Evolutionary conservation across 2,888 invertebrate genomes (phyloP).

Genomic region (Lithophane socia): DNA sequence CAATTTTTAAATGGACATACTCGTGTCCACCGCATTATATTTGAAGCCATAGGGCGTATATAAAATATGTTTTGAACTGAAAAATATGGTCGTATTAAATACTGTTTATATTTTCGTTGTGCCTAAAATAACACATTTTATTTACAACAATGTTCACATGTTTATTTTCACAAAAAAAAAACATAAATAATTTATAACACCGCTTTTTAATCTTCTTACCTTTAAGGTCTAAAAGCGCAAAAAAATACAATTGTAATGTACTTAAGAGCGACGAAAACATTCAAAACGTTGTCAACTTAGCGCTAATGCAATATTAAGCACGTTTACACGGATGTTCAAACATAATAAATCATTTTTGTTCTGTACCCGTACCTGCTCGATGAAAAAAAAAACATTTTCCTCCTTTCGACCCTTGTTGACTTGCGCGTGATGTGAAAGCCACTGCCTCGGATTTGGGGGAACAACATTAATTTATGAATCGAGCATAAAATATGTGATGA

Average conservation of each 20-base stretch:
- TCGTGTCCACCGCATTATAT: slow-evolving; percentile 47
- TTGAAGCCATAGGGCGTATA: slow-evolving; percentile 35
- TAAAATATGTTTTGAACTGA: slow-evolving; percentile 35
- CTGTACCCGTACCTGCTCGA: slow-evolving; percentile 59
- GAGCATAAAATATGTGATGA: slow-evolving; percentile 68
- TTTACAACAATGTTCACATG: background rate
- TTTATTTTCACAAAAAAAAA: slow-evolving; percentile 9
- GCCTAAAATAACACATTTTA: slow-evolving; percentile 4
- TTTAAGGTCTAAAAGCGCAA: slow-evolving; percentile 26
- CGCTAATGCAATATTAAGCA: slow-evolving; percentile 69
- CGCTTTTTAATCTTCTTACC: slow-evolving; percentile 37
- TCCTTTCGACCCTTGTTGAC: slow-evolving; percentile 66
- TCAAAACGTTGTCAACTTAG: slow-evolving; percentile 64
- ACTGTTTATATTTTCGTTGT: background rate
- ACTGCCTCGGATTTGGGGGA: slow-evolving; percentile 66
- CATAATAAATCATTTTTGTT: slow-evolving; percentile 69
- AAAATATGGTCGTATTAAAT: slow-evolving; percentile 28
- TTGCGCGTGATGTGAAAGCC: slow-evolving; percentile 69
- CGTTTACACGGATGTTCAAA: slow-evolving; percentile 66
- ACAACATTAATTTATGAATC: slow-evolving; percentile 73
- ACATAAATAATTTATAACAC: slow-evolving; percentile 9
- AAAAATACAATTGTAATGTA: slow-evolving; percentile 59
- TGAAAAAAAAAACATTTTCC: slow-evolving; percentile 62
- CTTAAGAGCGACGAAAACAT: slow-evolving; percentile 52
- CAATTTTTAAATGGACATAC: slow-evolving; percentile 53